Evolutionary conservation across 2,797 vertebrate genomes (phyloP).

Genomic region (Phyllotis vaccarum): DNA sequence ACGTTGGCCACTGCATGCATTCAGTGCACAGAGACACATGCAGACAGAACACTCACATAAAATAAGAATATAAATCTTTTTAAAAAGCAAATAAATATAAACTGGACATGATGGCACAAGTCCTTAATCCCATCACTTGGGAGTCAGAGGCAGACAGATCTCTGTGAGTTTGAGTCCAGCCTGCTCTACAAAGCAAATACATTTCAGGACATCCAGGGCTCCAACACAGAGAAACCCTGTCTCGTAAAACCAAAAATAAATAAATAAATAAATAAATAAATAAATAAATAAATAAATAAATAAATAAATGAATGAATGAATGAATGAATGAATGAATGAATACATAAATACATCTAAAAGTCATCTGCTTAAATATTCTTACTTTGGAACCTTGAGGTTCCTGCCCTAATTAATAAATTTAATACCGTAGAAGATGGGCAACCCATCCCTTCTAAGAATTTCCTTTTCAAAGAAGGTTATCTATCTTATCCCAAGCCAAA

Average conservation of each 20-base stretch:
- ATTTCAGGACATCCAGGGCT: neutral
- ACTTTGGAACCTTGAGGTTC: constrained; percentile 8
- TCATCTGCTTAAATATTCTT: constrained; percentile 40
- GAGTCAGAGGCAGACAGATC: neutral
- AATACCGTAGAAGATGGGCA: no score
- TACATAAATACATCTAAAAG: neutral
- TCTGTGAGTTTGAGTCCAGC: neutral
- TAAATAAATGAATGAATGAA: no score
- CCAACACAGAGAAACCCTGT: neutral
- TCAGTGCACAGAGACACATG: neutral
- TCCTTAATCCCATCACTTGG: neutral
- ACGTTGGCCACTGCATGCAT: neutral
- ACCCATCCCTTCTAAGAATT: neutral
- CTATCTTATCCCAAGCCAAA: neutral
- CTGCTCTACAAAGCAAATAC: neutral
- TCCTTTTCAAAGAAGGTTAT: neutral
- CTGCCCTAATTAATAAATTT: neutral
- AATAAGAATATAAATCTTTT: neutral
- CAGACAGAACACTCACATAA: neutral
- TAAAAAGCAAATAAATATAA: neutral
- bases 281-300: no score
- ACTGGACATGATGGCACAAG: neutral
- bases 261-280: no score
- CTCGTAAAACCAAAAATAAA: no score
- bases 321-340: no score